phyloP scores from a whole-genome alignment of 1,140 invertebrate genomes.

The Papilio aristodemus region DNA sequence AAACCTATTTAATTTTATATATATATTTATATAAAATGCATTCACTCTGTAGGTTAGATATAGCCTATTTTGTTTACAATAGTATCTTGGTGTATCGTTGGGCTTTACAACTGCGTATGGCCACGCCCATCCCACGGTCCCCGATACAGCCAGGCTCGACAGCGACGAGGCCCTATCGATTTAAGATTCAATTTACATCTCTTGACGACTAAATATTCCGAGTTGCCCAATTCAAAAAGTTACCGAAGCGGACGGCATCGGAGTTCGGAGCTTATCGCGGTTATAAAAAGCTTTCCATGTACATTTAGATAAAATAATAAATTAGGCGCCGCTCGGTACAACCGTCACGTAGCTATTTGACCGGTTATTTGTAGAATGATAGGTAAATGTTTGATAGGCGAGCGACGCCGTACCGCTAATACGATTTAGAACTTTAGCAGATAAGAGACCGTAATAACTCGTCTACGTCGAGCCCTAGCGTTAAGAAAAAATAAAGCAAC shows the following conservation, averaged over 20 bases:
- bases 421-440: conserved; percentile 57
- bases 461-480: conserved; percentile 69
- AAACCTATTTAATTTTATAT: conserved; percentile 63
- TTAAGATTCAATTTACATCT: conserved; percentile 32
- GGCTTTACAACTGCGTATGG: conserved; percentile 70
- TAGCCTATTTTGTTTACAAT: conserved; percentile 74
- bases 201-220: conserved; percentile 25
- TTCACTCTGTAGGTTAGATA: conserved; percentile 77
- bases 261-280: conserved; percentile 39
- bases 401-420: conserved; percentile 47
- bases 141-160: conserved; percentile 51
- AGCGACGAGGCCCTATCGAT: conserved; percentile 36
- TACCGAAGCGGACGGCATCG: conserved; percentile 24
- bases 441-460: conserved; percentile 62
- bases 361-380: conserved; percentile 37
- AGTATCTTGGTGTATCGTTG: conserved; percentile 70
- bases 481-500: conserved; percentile 68
- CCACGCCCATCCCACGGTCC: conserved; percentile 51
- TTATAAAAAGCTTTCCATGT: conserved; percentile 54
- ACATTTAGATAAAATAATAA: conserved; percentile 50
- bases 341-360: conserved; percentile 35
- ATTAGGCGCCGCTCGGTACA: conserved; percentile 16
- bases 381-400: conserved; percentile 43
- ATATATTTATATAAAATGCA: conserved; percentile 75
- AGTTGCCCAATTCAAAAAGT: conserved; percentile 16